Evolutionary conservation across 2,113 vertebrate genomes (phyloP), one percentile per base, ranked within the genome.

Genomic region (Rhinopomastus cyanomelas): DNA sequence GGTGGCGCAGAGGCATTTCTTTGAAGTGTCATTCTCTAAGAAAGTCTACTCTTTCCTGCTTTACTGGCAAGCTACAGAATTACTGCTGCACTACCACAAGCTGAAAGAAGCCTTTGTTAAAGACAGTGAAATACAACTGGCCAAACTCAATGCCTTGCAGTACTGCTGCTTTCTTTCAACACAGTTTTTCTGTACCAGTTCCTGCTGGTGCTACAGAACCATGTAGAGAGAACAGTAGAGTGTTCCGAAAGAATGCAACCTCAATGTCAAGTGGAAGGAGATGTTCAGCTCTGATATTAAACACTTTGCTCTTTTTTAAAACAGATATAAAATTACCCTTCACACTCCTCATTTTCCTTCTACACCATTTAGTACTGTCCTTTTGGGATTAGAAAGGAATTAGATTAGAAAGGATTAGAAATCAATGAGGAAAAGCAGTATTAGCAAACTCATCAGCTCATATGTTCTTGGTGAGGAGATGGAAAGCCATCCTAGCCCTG

Each of bases 41-140:
- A 85, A 89, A 90, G 66, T 90, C 90, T 89, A 34, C 48, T 68
- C 18, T 62, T 83, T 69, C 2, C 30, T 91, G 42, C 8, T 71
- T 88, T 92, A 77, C 36, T 71, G 71, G 34, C 23, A 62, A 52
- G 44, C 74, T 85, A 37, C 22, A 64, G 72, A 87, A 62, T 85
- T 73, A 71, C 18, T 87, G 26, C 25, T 66, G 9, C 26, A 68
- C 19, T 65, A 48, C 69, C 82, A 16, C 30, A 71, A 64, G 23
- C 36, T 74, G 68, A 91, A 91, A 79, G n/a, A 80, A 66, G 7
- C 23, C 19, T 82, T 77, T 77, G 19, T 80, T 81, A 81, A 77
- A 85, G 77, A 30, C 20, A 59, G 8, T 65, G 71, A 89, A 90
- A 65, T 69, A 76, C n/a, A 89, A 89, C 66, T 36, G 37, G 29